phyloP scores from a whole-genome alignment of 2,797 vertebrate genomes.

The Aplochiton taeniatus region DNA sequence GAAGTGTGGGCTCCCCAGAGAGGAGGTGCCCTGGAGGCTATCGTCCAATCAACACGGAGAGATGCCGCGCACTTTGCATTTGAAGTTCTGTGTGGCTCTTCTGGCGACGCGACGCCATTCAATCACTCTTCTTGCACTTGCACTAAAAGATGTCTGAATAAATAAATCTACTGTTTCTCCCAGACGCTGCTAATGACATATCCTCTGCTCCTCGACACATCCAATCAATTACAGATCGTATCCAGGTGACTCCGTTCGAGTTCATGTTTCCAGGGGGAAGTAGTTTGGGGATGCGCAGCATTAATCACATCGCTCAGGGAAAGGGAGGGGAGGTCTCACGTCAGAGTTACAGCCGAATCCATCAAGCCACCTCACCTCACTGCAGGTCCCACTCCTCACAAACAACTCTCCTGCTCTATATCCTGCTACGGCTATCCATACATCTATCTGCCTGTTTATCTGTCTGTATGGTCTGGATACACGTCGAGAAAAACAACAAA shows the following conservation, averaged over 20 bases:
- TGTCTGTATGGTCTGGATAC: constrained; percentile 12
- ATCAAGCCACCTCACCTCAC: constrained; percentile 51
- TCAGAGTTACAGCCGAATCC: constrained; percentile 71
- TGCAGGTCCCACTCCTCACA: neutral
- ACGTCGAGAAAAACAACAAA: too few species aligned
- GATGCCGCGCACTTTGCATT: too few species aligned
- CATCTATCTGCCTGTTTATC: constrained; percentile 9
- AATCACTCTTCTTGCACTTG: too few species aligned
- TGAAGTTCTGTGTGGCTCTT: neutral
- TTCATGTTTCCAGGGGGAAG: constrained; percentile 63
- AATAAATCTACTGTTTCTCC: constrained; percentile 16
- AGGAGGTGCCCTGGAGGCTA: constrained; percentile 37
- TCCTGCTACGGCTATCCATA: neutral
- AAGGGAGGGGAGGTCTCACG: constrained; percentile 60
- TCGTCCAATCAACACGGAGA: too few species aligned
- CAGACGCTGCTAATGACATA: constrained; percentile 65
- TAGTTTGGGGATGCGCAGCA: constrained; percentile 64
- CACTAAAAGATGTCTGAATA: constrained; percentile 29
- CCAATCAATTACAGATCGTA: constrained; percentile 77
- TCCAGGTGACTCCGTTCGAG: constrained; percentile 79
- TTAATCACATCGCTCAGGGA: constrained; percentile 77
- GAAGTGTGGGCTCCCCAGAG: constrained; percentile 43
- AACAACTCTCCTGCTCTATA: constrained; percentile 20
- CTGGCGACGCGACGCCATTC: too few species aligned
- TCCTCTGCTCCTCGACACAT: constrained; percentile 57